Base-by-base conservation (phyloP, 1,140 invertebrate genomes). In the Drosophila suzukii region DNA sequence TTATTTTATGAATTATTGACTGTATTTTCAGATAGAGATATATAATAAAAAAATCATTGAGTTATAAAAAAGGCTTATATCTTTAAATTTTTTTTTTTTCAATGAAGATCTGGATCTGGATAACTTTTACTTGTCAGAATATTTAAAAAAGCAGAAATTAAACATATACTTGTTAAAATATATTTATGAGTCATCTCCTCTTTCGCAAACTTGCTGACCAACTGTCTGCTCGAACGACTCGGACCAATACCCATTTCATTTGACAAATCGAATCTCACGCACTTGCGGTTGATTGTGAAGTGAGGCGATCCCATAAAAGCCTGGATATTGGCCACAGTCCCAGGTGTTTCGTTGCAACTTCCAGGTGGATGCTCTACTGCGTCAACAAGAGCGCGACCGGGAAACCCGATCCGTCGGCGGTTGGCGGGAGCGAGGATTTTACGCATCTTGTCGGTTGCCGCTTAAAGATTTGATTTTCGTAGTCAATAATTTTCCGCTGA, bases 201-300 rank as follows among this genome's bases (percentile, higher is more conserved):
- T 2, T 11, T 13, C 5, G 5, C 20, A 20, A 32, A 10, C 2
- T 3, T 43, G 17, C 17, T 53, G 7, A 20, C 46, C 49, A 60
- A 46, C 17, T 55, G 46, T 24, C 24, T 50, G 47, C 47, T 50
- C 8, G 27, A 11, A n/a, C 6, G 7, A 50, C 8, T 32, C 20
- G 43, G 41, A 62, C 62, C 56, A 43, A 57, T 73, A 27, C 1
- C 53, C 38, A 57, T 73, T 58, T 65, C 47, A 43, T 54, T 50
- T 54, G 61, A 73, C 72, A 73, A 80, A 88, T 80, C 76, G 80
- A 73, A 80, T 83, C 67, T 74, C 80, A 89, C 77, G 68, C 84
- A 75, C 50, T 71, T 89, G 79, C 62, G 83, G 76, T 83, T 78
- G 82, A 89, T 88, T 84, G 76, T 80, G 57, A 62, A 80, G 53